Percentiles rank a stretch among this genome's conserved stretches.
These are phyloP conservation scores for Acrobasis consociella DNA, from an alignment of 2,888 invertebrate genomes.

Conservation along the genomic window DNA sequence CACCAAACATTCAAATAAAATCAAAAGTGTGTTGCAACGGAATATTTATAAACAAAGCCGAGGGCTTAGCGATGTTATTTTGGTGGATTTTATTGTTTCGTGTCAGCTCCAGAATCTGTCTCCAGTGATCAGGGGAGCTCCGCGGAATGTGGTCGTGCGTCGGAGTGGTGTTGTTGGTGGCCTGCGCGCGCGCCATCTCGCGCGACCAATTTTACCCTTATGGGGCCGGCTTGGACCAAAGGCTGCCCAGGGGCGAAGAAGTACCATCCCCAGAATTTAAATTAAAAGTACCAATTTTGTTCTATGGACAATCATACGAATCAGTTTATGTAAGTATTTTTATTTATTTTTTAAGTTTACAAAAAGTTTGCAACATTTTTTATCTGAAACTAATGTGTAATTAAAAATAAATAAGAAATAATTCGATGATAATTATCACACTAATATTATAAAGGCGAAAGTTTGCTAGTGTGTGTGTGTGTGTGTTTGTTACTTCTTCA, in stretches of 20 bases:
- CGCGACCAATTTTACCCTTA: conserved; percentile 84
- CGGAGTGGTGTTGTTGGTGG: conserved; percentile 55
- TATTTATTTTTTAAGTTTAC: not conserved
- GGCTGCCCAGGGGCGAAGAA: conserved; percentile 82
- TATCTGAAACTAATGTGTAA: no score
- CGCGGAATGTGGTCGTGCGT: conserved; percentile 72
- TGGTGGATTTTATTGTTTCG: conserved; percentile 17
- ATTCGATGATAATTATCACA: no score
- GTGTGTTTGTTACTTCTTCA: no score
- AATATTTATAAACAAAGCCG: conserved; percentile 16
- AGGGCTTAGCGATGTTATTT: conserved; percentile 12
- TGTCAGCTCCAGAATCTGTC: conserved; percentile 19
- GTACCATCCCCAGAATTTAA: conserved; percentile 85
- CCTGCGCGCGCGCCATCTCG: conserved; percentile 70
- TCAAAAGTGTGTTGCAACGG: conserved; percentile 22
- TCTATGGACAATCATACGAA: conserved; percentile 90
- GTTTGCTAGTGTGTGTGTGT: no score
- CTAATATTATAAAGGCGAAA: no score
- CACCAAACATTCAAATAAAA: conserved; percentile 19
- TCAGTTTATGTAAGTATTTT: conserved; percentile 90
- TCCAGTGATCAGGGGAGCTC: conserved; percentile 51
- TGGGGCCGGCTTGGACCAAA: conserved; percentile 79
- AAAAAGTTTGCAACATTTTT: no score
- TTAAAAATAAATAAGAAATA: no score
- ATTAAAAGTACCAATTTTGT: conserved; percentile 88